Conservation (phyloP, 2,888 invertebrate genomes). For the Harpalus rufipes region DNA sequence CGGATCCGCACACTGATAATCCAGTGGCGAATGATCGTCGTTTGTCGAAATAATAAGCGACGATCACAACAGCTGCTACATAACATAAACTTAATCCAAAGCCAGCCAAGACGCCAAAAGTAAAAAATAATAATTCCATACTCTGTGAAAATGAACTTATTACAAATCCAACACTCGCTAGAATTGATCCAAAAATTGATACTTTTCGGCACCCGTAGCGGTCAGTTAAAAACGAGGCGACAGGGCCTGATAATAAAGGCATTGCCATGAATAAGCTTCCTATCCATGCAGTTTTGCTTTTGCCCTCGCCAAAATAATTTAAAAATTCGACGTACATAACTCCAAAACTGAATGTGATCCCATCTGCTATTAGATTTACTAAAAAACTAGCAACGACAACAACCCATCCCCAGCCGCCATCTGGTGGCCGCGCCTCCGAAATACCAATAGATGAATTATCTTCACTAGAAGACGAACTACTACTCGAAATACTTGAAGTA, state of each 20-base stretch:
- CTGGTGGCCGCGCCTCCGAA: constrained; percentile 87
- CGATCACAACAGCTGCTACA: constrained; percentile 93
- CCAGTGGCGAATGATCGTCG: constrained; percentile 91
- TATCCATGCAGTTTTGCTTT: constrained; percentile 93
- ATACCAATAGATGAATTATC: constrained; percentile 83
- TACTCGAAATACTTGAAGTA: constrained; percentile 71
- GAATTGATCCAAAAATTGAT: constrained; percentile 87
- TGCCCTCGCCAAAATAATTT: constrained; percentile 90
- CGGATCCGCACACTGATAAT: constrained; percentile 91
- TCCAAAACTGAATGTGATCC: constrained; percentile 95
- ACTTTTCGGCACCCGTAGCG: constrained; percentile 89
- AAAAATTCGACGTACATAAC: constrained; percentile 92
- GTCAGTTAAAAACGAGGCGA: constrained; percentile 91
- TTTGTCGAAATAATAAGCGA: constrained; percentile 94
- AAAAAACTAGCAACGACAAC: constrained; percentile 93
- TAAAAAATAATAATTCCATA: constrained; percentile 88
- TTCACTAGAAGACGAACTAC: constrained; percentile 78
- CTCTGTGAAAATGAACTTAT: constrained; percentile 87
- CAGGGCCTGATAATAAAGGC: constrained; percentile 91
- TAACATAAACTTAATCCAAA: constrained; percentile 92
- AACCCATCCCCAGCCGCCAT: constrained; percentile 97
- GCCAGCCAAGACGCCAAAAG: constrained; percentile 91
- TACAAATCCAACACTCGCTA: constrained; percentile 88
- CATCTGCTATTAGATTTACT: constrained; percentile 94
- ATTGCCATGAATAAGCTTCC: constrained; percentile 95